Evolutionary conservation across 2,113 vertebrate genomes (phyloP), one percentile per base, ranked within the genome.

Genomic region (Pachycephala philippinensis): DNA sequence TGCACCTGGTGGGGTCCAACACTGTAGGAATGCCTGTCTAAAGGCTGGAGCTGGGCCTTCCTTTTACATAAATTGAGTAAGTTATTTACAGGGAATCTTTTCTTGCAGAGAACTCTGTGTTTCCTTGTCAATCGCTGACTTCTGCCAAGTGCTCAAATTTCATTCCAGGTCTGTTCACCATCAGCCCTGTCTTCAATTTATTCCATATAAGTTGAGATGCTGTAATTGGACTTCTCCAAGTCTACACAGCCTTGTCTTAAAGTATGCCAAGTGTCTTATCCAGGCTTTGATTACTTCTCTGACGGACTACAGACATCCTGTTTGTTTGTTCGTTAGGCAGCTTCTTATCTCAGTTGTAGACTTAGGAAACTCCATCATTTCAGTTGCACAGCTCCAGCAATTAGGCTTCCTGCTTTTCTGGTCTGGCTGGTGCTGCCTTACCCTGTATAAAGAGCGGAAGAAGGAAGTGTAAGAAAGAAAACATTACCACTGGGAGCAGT

Each of bases 201-300:
- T 86, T 86, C 76, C 4, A 3, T 59, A 31, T 35, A 88, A 86
- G 89, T 33, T 77, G 59, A 88, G 76, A 77, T 77, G 33, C 79
- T 84, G 68, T 92, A 88, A 86, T 86, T 95, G 76, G 79, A 47
- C 59, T 90, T 95, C 63, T 93, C 21, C 33, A 77, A 61, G 54
- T 63, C 83, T 86, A 44, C 42, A 59, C 45, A 53, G 42, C 45
- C 59, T 80, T 54, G 68, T 92, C 85, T 59, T 88, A 49, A 90
- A 84, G 68, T 39, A 77, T 0, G 0, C 39, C 28, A 77, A 86
- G 28, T 54, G 42, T 70, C 59, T 90, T 80, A 66, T 47, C 9
- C 42, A 49, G 76, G 77, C 64, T 93, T 92, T 10, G 3, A 77
- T 93, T 92, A 50, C 42, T 83, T 33, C 28, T 92, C 64, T 89